Evolutionary conservation across 2,797 vertebrate genomes (phyloP).

Genomic region (Takifugu ocellatus): DNA sequence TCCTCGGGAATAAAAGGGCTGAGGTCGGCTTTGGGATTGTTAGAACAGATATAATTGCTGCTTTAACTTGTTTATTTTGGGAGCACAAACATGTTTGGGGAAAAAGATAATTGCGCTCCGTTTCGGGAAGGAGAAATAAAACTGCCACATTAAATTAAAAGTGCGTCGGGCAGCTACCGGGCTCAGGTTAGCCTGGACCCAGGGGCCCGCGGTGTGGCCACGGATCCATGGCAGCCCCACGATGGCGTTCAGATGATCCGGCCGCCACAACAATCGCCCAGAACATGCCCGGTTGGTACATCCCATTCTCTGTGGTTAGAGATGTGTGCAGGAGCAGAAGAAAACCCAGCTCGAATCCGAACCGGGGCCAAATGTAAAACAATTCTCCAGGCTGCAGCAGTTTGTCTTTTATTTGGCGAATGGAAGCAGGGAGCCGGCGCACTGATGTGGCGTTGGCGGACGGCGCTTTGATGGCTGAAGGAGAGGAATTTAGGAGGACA

Average conservation of each 20-base stretch:
- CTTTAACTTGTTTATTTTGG: not conserved
- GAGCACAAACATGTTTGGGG: not conserved
- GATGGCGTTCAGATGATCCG: slow-evolving; percentile 26
- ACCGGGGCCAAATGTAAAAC: slow-evolving; percentile 21
- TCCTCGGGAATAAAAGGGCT: too few relatives aligned
- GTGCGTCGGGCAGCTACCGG: not conserved
- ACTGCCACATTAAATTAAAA: not conserved
- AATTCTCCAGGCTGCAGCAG: slow-evolving; percentile 26
- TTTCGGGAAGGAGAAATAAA: not conserved
- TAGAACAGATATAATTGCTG: not conserved
- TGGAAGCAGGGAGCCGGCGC: too few relatives aligned
- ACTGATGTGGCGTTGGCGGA: not conserved
- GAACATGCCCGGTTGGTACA: slow-evolving; percentile 37
- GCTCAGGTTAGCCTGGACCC: not conserved
- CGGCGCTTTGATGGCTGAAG: slow-evolving; percentile 18
- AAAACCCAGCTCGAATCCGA: too few relatives aligned
- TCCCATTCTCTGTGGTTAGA: slow-evolving; percentile 30
- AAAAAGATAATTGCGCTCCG: not conserved
- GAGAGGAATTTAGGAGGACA: slow-evolving; percentile 12
- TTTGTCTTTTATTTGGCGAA: slow-evolving; percentile 8
- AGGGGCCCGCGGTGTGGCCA: not conserved
- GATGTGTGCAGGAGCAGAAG: slow-evolving; percentile 26
- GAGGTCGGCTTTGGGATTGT: not conserved
- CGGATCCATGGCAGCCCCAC: slow-evolving; percentile 28
- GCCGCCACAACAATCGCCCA: slow-evolving; percentile 30